These are phyloP conservation scores for Neelides folsomi DNA, from an alignment of 2,888 invertebrate species.

Conservation along the genomic window DNA sequence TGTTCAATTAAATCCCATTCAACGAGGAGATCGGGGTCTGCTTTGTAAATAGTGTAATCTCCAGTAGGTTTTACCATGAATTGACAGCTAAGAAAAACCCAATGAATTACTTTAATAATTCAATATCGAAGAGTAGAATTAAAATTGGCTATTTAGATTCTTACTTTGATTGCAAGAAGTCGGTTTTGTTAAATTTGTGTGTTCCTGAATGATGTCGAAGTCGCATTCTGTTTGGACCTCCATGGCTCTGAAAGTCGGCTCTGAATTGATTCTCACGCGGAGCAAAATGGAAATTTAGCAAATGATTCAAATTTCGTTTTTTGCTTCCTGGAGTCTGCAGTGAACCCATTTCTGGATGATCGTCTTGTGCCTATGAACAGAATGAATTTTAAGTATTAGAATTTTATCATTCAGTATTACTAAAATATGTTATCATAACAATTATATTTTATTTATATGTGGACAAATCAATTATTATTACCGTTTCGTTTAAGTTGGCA, in stretches of 20 bases:
- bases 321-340: slow-evolving; percentile 70
- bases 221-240: slow-evolving; percentile 17
- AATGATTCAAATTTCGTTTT: slow-evolving; percentile 83
- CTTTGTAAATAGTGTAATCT: slow-evolving; percentile 61
- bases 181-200: slow-evolving; percentile 73
- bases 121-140: no score
- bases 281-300: slow-evolving; percentile 80
- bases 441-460: no score
- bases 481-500: slow-evolving; percentile 49
- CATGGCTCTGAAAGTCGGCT: neutral
- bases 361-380: no score
- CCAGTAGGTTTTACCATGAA: slow-evolving; percentile 76
- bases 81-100: slow-evolving; percentile 91
- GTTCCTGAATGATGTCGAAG: slow-evolving; percentile 10
- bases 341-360: slow-evolving; percentile 49
- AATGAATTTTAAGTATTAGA: no score
- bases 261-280: slow-evolving; percentile 42
- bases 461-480: no score
- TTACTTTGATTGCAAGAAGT: slow-evolving; percentile 88
- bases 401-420: slow-evolving; percentile 48
- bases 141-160: no score
- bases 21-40: slow-evolving; percentile 75
- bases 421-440: no score
- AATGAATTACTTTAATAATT: no score
- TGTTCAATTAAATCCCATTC: slow-evolving; percentile 88